Evolutionary conservation across 1,140 invertebrate species (phyloP).

Genomic region (Augochlora pura): DNA sequence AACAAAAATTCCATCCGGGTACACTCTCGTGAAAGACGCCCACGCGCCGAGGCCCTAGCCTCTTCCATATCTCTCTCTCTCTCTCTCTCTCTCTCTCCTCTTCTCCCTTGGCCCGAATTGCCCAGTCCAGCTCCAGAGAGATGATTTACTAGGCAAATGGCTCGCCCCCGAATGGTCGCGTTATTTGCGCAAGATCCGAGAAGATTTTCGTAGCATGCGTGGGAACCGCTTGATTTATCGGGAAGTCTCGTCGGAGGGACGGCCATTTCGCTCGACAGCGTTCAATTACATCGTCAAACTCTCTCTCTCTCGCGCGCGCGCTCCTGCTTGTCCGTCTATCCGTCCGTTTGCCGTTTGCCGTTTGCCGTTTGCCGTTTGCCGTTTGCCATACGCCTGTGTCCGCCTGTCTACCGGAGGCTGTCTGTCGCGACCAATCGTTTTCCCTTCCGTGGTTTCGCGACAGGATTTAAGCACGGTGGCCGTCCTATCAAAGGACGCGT

Average conservation of each 20-base stretch:
- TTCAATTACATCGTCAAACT: slow-evolving; percentile 40
- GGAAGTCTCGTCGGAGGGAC: background rate
- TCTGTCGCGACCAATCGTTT: background rate
- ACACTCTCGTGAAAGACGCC: slow-evolving; percentile 49
- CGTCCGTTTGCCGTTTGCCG: no score
- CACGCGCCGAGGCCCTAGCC: slow-evolving; percentile 31
- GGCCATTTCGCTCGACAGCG: slow-evolving; percentile 12
- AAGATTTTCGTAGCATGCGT: slow-evolving; percentile 28
- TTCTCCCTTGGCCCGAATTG: background rate
- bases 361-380: no score
- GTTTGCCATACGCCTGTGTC: no score
- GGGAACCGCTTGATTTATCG: slow-evolving; percentile 27
- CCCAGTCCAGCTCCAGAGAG: slow-evolving; percentile 6
- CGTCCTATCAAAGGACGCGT: no score
- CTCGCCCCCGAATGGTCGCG: slow-evolving; percentile 28
- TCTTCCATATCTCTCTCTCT: background rate
- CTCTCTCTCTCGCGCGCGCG: background rate
- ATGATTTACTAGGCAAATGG: slow-evolving; percentile 47
- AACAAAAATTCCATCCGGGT: slow-evolving; percentile 57
- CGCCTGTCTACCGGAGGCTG: background rate
- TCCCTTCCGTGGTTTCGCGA: no score
- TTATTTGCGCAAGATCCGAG: slow-evolving; percentile 34
- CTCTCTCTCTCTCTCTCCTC: no score
- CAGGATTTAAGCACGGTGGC: no score
- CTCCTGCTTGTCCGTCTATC: background rate